These are phyloP conservation scores for Anseranas semipalmata DNA, from an alignment of 2,113 vertebrate species.

Conservation along the genomic window DNA sequence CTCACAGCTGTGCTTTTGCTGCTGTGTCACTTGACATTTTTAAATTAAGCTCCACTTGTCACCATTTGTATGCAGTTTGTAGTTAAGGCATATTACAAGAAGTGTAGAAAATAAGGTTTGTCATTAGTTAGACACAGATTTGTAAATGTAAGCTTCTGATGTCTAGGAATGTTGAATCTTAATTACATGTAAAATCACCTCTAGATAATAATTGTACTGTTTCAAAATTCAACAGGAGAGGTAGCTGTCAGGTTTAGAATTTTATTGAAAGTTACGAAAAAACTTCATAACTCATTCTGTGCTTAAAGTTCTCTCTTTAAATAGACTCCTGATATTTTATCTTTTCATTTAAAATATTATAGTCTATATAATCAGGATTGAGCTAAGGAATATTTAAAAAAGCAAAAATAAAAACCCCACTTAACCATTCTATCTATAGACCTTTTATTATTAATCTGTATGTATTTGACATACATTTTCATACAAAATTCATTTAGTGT, in stretches of 20 bases:
- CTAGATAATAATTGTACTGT: neutral
- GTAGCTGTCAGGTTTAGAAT: neutral
- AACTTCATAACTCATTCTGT: neutral
- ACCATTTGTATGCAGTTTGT: constrained; percentile 44
- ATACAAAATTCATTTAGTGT: neutral
- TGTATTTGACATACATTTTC: no score
- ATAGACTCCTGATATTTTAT: neutral
- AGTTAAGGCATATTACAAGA: constrained; percentile 34
- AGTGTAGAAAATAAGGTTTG: constrained; percentile 58
- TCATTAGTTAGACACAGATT: constrained; percentile 36
- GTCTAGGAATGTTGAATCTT: constrained; percentile 28
- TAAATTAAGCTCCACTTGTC: constrained; percentile 58
- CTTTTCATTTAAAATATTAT: neutral
- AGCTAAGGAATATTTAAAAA: neutral
- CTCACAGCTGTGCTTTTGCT: constrained; percentile 70
- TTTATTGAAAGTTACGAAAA: neutral
- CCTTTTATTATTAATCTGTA: neutral
- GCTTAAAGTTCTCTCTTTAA: neutral
- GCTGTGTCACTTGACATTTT: constrained; percentile 66
- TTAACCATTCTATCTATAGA: neutral
- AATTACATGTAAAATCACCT: constrained; percentile 30
- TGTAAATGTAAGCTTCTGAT: constrained; percentile 55
- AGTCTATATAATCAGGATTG: neutral
- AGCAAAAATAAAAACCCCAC: rapidly evolving
- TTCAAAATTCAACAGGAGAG: neutral